Conservation (phyloP, 2,888 invertebrate species). For the Pseudococcus longispinus region DNA sequence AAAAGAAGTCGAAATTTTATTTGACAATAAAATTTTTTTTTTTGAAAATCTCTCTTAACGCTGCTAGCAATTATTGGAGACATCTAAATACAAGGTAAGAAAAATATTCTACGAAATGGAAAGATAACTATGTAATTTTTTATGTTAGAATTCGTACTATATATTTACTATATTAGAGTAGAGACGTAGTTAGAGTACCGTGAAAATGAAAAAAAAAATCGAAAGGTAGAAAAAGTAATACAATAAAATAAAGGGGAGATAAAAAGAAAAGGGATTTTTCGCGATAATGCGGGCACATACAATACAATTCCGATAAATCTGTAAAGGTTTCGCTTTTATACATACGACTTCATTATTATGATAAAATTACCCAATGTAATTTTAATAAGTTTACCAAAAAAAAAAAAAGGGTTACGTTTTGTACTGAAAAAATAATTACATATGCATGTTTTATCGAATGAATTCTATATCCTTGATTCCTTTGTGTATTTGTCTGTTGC, state of each 20-base stretch:
- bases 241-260: not conserved
- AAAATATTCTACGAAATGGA: slow-evolving; percentile 52
- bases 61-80: slow-evolving; percentile 95
- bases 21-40: slow-evolving; percentile 48
- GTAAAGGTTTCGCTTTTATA: slow-evolving; percentile 48
- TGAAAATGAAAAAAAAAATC: not conserved
- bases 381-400: slow-evolving; percentile 24
- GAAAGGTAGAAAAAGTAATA: not conserved
- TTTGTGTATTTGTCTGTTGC: slow-evolving; percentile 56
- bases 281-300: not conserved
- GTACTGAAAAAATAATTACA: not conserved
- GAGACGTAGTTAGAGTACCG: slow-evolving; percentile 47
- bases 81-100: slow-evolving; percentile 99
- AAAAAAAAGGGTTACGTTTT: not conserved
- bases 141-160: not conserved
- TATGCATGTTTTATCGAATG: slow-evolving; percentile 38
- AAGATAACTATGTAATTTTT: slow-evolving; percentile 28
- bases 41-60: slow-evolving; percentile 58
- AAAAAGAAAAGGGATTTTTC: not conserved
- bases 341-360: slow-evolving; percentile 17
- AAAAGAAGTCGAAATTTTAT: slow-evolving; percentile 46
- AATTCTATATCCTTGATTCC: slow-evolving; percentile 42
- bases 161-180: slow-evolving; percentile 26
- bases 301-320: slow-evolving; percentile 23
- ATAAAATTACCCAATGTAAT: slow-evolving; percentile 18